phyloP scores from a whole-genome alignment of 2,113 vertebrate species.

The Hemiscyllium ocellatum region DNA sequence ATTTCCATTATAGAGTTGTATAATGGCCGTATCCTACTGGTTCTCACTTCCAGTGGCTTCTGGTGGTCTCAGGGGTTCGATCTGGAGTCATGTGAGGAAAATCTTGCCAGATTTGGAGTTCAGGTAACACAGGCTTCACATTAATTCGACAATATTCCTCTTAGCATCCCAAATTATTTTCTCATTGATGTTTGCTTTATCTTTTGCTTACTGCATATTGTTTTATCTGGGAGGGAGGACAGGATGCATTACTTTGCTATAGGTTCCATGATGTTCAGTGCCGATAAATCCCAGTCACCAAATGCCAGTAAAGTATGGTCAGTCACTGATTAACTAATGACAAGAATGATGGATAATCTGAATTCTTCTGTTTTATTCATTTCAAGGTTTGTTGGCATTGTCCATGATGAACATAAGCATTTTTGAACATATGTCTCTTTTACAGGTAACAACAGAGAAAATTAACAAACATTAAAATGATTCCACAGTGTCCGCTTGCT shows the following conservation, averaged over 20 bases:
- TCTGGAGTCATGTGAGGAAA: conserved; percentile 14
- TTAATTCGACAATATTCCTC: background rate
- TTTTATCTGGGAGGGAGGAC: background rate
- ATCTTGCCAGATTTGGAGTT: background rate
- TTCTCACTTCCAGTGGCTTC: background rate
- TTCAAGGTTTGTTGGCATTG: background rate
- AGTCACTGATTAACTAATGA: background rate
- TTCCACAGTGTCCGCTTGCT: background rate
- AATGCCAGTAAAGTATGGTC: background rate
- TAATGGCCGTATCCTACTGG: background rate
- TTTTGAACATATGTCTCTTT: background rate
- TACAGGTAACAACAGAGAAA: background rate
- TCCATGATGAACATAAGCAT: background rate
- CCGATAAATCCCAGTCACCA: background rate
- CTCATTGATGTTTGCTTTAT: background rate
- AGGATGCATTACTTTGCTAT: background rate
- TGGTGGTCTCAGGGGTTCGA: conserved; percentile 17
- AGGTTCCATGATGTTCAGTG: background rate
- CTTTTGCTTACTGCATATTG: background rate
- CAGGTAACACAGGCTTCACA: background rate
- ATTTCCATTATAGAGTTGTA: background rate
- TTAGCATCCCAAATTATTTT: background rate
- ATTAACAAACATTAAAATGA: background rate
- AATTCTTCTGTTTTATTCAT: background rate
- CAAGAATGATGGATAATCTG: background rate